These are phyloP conservation scores for Helarctos malayanus DNA, from an alignment of 2,797 vertebrate genomes.

Conservation along the genomic window DNA sequence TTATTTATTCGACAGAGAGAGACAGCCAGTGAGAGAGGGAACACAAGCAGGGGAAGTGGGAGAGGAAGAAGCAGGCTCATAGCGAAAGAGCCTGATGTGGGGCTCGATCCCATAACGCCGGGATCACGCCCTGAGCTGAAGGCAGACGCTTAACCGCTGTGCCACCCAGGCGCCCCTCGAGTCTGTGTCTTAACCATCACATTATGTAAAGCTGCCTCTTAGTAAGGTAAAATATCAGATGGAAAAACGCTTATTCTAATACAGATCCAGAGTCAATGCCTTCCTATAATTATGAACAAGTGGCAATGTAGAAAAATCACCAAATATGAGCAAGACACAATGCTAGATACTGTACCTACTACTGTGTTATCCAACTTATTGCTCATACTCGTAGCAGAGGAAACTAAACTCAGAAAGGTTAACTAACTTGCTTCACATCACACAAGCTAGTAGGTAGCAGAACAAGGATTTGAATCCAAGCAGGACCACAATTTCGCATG, in stretches of 20 bases:
- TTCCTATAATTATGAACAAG: background rate
- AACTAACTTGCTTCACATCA: background rate
- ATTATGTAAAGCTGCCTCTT: background rate
- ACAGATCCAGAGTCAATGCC: background rate
- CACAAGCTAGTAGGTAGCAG: background rate
- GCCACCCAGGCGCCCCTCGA: too few species aligned
- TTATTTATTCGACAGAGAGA: too few species aligned
- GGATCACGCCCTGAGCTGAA: too few species aligned
- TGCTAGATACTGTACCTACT: background rate
- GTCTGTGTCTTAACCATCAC: background rate
- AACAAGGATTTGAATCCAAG: background rate
- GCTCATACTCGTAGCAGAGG: background rate
- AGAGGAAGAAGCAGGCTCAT: too few species aligned
- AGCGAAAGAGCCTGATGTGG: too few species aligned
- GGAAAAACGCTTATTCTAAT: background rate
- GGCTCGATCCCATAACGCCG: too few species aligned
- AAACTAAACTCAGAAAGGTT: background rate
- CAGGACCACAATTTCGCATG: background rate
- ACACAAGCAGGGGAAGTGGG: too few species aligned
- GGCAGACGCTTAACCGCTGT: too few species aligned
- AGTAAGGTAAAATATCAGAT: background rate
- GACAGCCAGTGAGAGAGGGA: too few species aligned
- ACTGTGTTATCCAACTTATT: background rate
- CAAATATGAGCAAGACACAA: background rate
- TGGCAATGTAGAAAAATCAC: background rate